These are phyloP conservation scores for Diorhabda sublineata DNA, from an alignment of 1,140 invertebrate species.

Conservation along the genomic window DNA sequence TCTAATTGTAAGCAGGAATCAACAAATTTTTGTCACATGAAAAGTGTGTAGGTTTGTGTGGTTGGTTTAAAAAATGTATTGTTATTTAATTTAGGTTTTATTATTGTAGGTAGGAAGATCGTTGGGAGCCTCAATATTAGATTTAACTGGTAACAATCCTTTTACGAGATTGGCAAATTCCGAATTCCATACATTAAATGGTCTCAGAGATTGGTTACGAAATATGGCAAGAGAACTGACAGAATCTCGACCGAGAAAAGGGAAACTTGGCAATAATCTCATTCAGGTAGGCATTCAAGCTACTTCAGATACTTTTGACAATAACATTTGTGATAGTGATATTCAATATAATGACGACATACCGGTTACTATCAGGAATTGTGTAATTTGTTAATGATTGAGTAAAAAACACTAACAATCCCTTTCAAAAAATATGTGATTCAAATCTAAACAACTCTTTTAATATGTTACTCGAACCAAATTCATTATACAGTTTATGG, in stretches of 20 bases:
- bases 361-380: conserved; percentile 20
- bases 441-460: too few relatives aligned
- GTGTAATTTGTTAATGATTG: conserved; percentile 21
- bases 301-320: conserved; percentile 17
- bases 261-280: neutral
- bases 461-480: too few relatives aligned
- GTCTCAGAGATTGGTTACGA: conserved; percentile 65
- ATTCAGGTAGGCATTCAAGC: conserved; percentile 30
- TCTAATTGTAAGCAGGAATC: too few relatives aligned
- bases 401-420: neutral
- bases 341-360: conserved; percentile 15
- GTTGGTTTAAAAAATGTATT: too few relatives aligned
- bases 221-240: conserved; percentile 44
- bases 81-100: too few relatives aligned
- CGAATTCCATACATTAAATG: conserved; percentile 68
- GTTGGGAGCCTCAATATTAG: conserved; percentile 75
- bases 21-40: too few relatives aligned
- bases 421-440: too few relatives aligned
- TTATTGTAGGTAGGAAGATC: conserved; percentile 70
- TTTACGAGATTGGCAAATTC: conserved; percentile 74
- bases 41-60: too few relatives aligned
- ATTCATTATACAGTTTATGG: too few relatives aligned
- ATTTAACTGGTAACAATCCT: conserved; percentile 74
- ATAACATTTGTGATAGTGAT: conserved; percentile 13
- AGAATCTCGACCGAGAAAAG: conserved; percentile 26